Base-by-base conservation (phyloP, 1,140 invertebrate species). In the Popillia japonica region DNA sequence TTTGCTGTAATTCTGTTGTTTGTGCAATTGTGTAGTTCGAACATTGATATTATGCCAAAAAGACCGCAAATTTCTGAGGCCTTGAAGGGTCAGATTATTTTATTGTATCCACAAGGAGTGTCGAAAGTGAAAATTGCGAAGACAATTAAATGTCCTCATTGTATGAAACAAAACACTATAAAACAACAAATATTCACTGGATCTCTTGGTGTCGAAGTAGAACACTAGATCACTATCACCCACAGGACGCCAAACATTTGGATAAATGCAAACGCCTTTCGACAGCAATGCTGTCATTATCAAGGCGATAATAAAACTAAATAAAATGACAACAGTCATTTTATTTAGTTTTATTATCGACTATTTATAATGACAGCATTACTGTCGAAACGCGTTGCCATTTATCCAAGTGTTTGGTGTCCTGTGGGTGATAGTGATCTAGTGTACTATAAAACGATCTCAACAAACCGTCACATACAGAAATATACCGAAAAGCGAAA, bases 131-230 rank as follows among this genome's bases (percentile, higher is more conserved):
- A 61, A 61, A 61, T 61, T 61, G 59, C 17, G 59, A 8, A 2
- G 11, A 17, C 59, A 61, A 61, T 61, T 17, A 72, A 72, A 17
- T 41, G 72, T 40, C 40, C 27, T 27, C 22, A 11, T 72, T 34
- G 72, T 72, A 3, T 23, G 2, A 14, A 40, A 3, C 72, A 72
- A 41, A 34, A 41, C 17, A 72, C 72, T 2, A 72, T 72, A 34
- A 72, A 72, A 72, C 72, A 20, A 72, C 68, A 7, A n/a, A 72
- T 22, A 72, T n/a, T n/a, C n/a, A n/a, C n/a, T n/a, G n/a, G n/a
- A n/a, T n/a, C n/a, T n/a, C n/a, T n/a, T n/a, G n/a, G n/a, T n/a
- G n/a, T n/a, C n/a, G n/a, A n/a, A n/a, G n/a, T n/a, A n/a, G n/a
- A n/a, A n/a, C n/a, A n/a, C n/a, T n/a, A n/a, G n/a, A n/a, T n/a